A percentile compares a stretch with the other conserved stretches of the same genome.
Evolutionary conservation across 2,888 invertebrate species (phyloP).

Genomic region (Dorcus hopei): DNA sequence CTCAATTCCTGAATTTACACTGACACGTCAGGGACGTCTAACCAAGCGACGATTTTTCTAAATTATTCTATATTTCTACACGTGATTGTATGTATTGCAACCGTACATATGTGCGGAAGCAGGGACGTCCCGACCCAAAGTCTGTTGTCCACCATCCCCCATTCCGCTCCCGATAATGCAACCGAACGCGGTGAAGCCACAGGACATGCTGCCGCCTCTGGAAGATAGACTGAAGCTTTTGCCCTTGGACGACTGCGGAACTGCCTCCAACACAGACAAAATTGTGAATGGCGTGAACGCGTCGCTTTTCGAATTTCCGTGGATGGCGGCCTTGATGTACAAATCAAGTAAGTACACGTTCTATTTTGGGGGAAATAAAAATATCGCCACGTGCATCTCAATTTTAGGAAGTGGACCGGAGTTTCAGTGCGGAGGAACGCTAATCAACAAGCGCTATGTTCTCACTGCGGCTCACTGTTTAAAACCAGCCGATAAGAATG

Average conservation of each 20-base stretch:
- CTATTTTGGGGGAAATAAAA: too few species aligned
- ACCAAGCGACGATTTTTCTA: too few species aligned
- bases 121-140: not conserved
- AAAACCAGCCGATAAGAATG: not conserved
- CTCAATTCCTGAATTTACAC: too few species aligned
- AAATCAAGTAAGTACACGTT: not conserved
- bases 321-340: conserved; percentile 2
- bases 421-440: conserved; percentile 1
- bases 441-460: conserved; percentile 2
- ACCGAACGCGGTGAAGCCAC: too few species aligned
- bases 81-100: too few species aligned
- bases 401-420: not conserved
- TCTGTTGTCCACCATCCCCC: conserved; percentile 1
- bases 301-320: conserved; percentile 3
- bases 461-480: conserved; percentile 7
- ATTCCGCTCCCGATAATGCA: not conserved
- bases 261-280: too few species aligned
- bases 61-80: too few species aligned
- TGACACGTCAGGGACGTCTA: too few species aligned
- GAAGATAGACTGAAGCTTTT: too few species aligned
- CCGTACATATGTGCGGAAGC: not conserved
- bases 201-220: too few species aligned
- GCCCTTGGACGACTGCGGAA: too few species aligned
- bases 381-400: not conserved
- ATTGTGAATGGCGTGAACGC: not conserved